phyloP scores from a whole-genome alignment of 2,888 invertebrate genomes.

The Drosophila prostipennis region DNA sequence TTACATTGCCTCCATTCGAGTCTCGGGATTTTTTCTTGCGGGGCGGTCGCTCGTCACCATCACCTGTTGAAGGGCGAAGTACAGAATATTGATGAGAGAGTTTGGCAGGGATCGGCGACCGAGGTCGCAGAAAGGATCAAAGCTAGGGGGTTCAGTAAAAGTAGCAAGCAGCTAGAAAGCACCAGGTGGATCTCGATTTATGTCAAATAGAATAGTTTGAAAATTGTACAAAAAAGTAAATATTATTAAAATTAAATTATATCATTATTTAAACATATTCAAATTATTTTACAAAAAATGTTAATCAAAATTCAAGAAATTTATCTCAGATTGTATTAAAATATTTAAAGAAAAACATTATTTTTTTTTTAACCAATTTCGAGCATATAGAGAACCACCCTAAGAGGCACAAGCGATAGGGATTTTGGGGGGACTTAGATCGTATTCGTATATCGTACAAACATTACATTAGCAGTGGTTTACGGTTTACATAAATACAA shows the following conservation, averaged over 20 bases:
- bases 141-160: not conserved
- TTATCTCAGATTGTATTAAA: too few species aligned
- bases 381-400: conserved; percentile 2
- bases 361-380: not conserved
- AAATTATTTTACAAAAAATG: too few species aligned
- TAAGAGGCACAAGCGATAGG: not conserved
- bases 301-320: not conserved
- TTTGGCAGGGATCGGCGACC: not conserved
- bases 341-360: not conserved
- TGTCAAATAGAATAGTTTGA: not conserved
- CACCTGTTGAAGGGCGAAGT: conserved; percentile 60
- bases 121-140: not conserved
- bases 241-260: too few species aligned
- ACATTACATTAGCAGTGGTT: conserved; percentile 2
- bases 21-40: conserved; percentile 84
- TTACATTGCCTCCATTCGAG: conserved; percentile 80
- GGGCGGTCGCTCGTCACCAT: conserved; percentile 82
- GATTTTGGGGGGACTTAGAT: not conserved
- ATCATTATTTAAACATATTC: too few species aligned
- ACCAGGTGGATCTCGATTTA: not conserved
- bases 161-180: not conserved
- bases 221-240: not conserved
- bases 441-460: conserved; percentile 19
- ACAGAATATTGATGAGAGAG: conserved; percentile 7
- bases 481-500: not conserved